These are phyloP conservation scores for Diaperis boleti DNA, from an alignment of 2,888 invertebrate genomes.

Conservation along the genomic window DNA sequence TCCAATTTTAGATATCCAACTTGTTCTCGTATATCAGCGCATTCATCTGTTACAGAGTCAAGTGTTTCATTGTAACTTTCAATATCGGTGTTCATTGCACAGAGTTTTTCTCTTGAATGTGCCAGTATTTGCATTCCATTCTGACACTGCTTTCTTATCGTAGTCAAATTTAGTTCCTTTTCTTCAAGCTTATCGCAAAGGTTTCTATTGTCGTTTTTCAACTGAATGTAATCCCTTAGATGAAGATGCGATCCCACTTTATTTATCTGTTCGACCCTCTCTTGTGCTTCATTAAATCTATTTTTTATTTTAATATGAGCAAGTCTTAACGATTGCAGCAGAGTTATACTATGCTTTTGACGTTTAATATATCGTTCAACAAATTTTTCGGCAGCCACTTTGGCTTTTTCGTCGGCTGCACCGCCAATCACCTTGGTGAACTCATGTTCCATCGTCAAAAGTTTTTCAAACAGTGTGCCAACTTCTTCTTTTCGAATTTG, in stretches of 20 bases:
- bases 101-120: conserved; percentile 67
- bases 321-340: conserved; percentile 51
- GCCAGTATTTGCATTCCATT: conserved; percentile 66
- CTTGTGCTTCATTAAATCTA: conserved; percentile 52
- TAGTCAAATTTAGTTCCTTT: conserved; percentile 67
- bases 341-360: conserved; percentile 50
- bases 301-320: conserved; percentile 55
- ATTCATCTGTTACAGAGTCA: conserved; percentile 46
- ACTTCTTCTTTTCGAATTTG: background rate
- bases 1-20: conserved; percentile 60
- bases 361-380: conserved; percentile 51
- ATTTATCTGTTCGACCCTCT: conserved; percentile 57
- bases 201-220: conserved; percentile 69
- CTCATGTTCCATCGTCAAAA: background rate
- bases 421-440: background rate
- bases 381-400: conserved; percentile 33
- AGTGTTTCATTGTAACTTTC: conserved; percentile 46
- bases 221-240: conserved; percentile 69
- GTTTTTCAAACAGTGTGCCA: background rate
- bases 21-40: conserved; percentile 55
- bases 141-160: conserved; percentile 65
- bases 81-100: background rate
- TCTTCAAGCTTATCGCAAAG: conserved; percentile 69
- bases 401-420: background rate
- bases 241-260: conserved; percentile 67